Base-by-base conservation (phyloP, 2,888 invertebrate genomes). In the Oscheius sp. region DNA sequence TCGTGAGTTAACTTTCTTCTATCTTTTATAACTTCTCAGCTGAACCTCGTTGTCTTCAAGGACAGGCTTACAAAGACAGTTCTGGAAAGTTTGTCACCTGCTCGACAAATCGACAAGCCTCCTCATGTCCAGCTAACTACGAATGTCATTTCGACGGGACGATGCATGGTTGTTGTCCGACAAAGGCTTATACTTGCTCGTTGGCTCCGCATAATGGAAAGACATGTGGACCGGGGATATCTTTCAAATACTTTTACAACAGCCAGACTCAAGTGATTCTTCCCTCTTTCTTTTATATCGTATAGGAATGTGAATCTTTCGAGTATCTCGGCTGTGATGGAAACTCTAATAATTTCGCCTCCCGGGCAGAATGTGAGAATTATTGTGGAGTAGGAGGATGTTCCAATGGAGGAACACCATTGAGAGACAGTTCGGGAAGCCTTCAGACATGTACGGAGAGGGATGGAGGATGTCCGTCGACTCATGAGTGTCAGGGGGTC, bases 331-430 rank as follows among this genome's bases (percentile, higher is more conserved):
- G 81, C 4, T 82, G 82, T 56, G 82, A 82, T 44, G 82, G 82
- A 24, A 82, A 82, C 38, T 73, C 78, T 20, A 82, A 82, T 63
- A 82, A 79, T 5, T 82, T 82, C 41, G 74, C 80, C 1, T 72
- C 74, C 17, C 59, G 77, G 24, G 56, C 70, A 2, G 76, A 76
- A 26, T 82, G 82, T 65, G 81, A 81, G 49, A 72, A 73, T 17
- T 82, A 75, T 69, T 82, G 82, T 67, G 79, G 80, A 14, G 81
- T 79, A n/a, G 80, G 82, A 28, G 81, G 78, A 24, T 81, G 80
- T 68, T 71, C 80, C 3, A 77, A 81, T 50, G 82, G 82, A 44
- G 73, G 77, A 45, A 67, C 75, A 24, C 76, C 80, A 8, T 65
- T 78, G 44, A 47, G 78, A 38, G 75, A 74, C 56, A 74, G 71